phyloP scores from a whole-genome alignment of 2,797 vertebrate genomes.

The Melanotaenia trifasciata region DNA sequence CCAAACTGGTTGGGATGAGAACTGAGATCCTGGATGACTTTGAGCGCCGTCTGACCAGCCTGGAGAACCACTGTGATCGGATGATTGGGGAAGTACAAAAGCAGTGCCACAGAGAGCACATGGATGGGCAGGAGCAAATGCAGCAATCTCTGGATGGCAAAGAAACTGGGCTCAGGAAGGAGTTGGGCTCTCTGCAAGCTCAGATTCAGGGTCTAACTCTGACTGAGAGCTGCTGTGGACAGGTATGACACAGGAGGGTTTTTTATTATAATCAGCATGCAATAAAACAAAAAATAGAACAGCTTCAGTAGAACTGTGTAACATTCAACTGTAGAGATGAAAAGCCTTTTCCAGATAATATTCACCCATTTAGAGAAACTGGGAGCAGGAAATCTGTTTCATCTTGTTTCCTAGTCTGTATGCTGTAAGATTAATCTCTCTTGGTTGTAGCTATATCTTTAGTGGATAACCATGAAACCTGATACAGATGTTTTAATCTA shows the following conservation, averaged over 20 bases:
- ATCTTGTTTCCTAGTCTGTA: not conserved
- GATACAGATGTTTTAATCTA: not conserved
- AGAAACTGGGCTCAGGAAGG: constrained; percentile 90
- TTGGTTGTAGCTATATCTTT: not conserved
- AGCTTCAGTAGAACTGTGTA: not conserved
- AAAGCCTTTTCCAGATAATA: not conserved
- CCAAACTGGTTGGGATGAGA: constrained; percentile 84
- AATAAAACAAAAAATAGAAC: not conserved
- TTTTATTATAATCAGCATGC: not conserved
- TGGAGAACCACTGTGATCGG: constrained; percentile 88
- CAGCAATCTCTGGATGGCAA: constrained; percentile 91
- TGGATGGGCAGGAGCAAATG: constrained; percentile 89
- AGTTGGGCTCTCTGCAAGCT: constrained; percentile 90
- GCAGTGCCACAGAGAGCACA: constrained; percentile 91
- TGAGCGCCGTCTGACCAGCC: constrained; percentile 87
- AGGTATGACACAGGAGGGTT: constrained; percentile 64
- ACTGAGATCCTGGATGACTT: constrained; percentile 91
- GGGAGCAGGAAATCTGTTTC: not conserved
- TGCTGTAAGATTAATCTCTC: not conserved
- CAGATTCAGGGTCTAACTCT: constrained; percentile 92
- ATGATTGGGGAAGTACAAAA: constrained; percentile 88
- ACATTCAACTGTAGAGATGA: not conserved
- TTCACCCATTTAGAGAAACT: not conserved
- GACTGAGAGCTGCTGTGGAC: constrained; percentile 92
- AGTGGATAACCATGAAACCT: not conserved